Evolutionary conservation across 2,797 vertebrate species (phyloP), one percentile per base, ranked within the genome.

Genomic region (Protosalanx chinensis): DNA sequence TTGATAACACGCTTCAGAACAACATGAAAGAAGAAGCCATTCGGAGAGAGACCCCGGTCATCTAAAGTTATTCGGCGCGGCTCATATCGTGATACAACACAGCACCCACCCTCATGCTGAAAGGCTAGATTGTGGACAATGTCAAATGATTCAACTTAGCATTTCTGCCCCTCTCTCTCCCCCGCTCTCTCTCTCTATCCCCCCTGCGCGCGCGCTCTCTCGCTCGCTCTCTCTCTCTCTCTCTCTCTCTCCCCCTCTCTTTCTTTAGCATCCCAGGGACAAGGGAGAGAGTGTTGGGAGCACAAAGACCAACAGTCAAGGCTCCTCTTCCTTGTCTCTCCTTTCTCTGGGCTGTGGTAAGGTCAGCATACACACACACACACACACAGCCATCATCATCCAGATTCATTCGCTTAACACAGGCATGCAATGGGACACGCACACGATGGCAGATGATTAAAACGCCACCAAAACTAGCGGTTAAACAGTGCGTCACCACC

Each of bases 251-350:
- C 51, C 3, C 51, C n/a, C 51, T 16, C 51, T 18, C 3, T 37
- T 37, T n/a, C 51, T 56, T 56, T 37, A 69, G 58, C 51, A 61
- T 78, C 59, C 7, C 67, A 71, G 63, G 51, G 78, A 90, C 86
- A 91, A 89, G 83, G 80, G 15, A 41, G 61, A 51, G 70, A 89
- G 84, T 89, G 72, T 72, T 3, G 4, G 8, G 29, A 78, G 75
- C 61, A 90, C 88, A 91, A 90, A 84, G 76, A 71, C 72, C 35
- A 64, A 67, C 79, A 81, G 81, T 77, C 68, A 77, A 30, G 51
- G 69, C 69, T 46, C 64, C 27, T 60, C 68, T 75, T 35, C 37
- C 20, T 46, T 32, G 23, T 23, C 23, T 7, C 8, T 30, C 23
- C 16, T 37, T 37, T 37, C 57, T 30, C 29, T 64, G 5, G 68